Conservation (phyloP, 2,888 invertebrate species). For the Latrodectus hesperus region DNA sequence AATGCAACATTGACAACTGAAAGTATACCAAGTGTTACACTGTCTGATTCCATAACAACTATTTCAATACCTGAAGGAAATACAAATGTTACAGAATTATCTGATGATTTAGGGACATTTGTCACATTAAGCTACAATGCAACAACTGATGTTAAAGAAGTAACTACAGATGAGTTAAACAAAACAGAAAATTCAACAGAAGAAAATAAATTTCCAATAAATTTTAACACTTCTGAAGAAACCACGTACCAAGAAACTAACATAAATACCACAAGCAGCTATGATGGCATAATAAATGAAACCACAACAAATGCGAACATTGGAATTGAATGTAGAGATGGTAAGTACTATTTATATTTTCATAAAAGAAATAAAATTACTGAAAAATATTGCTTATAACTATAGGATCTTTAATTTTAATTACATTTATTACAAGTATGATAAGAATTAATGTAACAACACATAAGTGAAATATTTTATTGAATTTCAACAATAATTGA, state of each 20-base stretch:
- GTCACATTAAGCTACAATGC: slow-evolving; percentile 23
- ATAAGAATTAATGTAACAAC: no score
- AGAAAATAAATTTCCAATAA: neutral
- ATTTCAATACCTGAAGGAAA: neutral
- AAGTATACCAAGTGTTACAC: neutral
- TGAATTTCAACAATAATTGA: no score
- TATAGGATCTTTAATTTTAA: no score
- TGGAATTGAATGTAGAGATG: slow-evolving; percentile 55
- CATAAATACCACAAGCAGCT: slow-evolving; percentile 21
- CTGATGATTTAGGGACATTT: neutral
- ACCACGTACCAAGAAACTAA: slow-evolving; percentile 30
- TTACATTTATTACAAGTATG: no score
- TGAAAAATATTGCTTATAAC: no score
- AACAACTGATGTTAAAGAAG: neutral
- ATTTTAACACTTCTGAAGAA: slow-evolving; percentile 26
- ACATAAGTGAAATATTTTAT: no score
- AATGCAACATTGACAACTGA: neutral
- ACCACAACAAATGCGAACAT: slow-evolving; percentile 46
- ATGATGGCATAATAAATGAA: slow-evolving; percentile 49
- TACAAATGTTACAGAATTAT: neutral
- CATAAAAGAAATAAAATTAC: neutral
- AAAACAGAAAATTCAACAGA: slow-evolving; percentile 13
- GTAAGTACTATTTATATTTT: slow-evolving; percentile 21
- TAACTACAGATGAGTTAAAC: neutral
- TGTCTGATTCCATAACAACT: no score